phyloP scores from a whole-genome alignment of 2,113 vertebrate species.

The Labeo rohita region DNA sequence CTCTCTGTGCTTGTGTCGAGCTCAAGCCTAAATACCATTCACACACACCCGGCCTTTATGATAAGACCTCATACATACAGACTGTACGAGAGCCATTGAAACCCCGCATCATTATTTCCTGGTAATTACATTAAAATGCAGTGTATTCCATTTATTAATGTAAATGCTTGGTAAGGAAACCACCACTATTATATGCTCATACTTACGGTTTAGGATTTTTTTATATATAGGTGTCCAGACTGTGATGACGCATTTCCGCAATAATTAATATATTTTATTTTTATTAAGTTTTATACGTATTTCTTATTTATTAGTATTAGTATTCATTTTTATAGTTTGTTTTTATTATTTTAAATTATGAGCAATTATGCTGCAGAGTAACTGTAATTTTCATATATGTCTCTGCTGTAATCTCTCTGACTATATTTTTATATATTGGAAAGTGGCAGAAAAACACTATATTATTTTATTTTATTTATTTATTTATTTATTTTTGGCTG shows the following conservation, averaged over 20 bases:
- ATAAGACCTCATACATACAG: neutral
- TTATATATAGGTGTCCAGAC: no score
- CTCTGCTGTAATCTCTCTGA: no score
- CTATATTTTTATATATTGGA: neutral
- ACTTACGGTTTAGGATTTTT: neutral
- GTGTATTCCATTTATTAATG: neutral
- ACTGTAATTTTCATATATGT: no score
- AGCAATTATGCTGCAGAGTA: no score
- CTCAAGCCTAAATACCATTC: constrained; percentile 58
- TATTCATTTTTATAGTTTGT: no score
- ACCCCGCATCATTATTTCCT: neutral
- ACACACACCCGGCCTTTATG: neutral
- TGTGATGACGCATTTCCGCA: neutral
- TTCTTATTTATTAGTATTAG: no score
- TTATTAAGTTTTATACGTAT: neutral
- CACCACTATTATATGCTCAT: neutral
- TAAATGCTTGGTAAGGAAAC: neutral
- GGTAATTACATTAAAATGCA: neutral
- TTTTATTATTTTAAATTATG: neutral
- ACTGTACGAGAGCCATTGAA: neutral
- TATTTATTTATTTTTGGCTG: neutral
- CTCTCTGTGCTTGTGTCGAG: constrained; percentile 57
- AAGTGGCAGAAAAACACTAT: neutral
- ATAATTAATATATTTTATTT: neutral
- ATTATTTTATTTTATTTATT: neutral